These are phyloP conservation scores for Corythornis vintsioides DNA, from an alignment of 2,113 vertebrate species.

Conservation along the genomic window DNA sequence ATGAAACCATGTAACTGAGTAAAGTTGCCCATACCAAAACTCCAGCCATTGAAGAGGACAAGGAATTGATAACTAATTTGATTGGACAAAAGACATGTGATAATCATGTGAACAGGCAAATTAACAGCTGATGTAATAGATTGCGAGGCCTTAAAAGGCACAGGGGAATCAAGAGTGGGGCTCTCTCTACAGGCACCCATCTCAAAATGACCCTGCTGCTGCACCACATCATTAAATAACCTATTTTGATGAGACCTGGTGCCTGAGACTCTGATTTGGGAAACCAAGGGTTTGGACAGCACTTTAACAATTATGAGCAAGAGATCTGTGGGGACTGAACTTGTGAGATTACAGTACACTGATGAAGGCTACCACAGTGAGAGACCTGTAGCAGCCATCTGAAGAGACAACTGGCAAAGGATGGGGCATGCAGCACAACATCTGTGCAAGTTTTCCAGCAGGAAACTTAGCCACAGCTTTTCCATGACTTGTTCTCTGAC, in stretches of 20 bases:
- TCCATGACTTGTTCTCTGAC: too few relatives aligned
- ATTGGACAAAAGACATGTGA: neutral
- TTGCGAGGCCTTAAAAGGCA: neutral
- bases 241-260: neutral
- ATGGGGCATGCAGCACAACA: neutral
- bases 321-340: neutral
- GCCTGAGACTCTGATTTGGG: neutral
- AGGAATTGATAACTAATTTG: neutral
- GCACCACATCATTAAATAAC: neutral
- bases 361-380: accelerated
- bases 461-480: neutral
- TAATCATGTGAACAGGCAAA: neutral
- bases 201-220: neutral
- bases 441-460: neutral
- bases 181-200: neutral
- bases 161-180: neutral
- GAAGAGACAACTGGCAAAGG: too few relatives aligned
- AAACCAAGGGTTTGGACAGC: neutral
- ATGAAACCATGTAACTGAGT: neutral
- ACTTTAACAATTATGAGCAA: neutral
- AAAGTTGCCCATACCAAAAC: neutral
- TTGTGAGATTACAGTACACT: too few relatives aligned
- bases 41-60: neutral
- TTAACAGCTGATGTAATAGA: neutral
- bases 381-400: neutral